A percentile compares a stretch with the other conserved stretches of the same genome.
Evolutionary conservation across 2,113 vertebrate genomes (phyloP).

Genomic region (Parus major): DNA sequence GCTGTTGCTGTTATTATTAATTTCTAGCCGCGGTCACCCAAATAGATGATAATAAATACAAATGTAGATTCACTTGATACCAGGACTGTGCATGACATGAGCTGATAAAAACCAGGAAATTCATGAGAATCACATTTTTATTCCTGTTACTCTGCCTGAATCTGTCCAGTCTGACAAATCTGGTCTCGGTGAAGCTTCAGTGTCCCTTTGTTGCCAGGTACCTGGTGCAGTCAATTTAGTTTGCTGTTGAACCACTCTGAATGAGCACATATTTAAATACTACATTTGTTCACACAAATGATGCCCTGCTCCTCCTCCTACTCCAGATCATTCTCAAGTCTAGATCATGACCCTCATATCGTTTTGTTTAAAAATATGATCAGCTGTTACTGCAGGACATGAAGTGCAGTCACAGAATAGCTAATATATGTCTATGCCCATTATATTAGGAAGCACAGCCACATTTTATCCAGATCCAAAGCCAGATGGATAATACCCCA

Average conservation of each 20-base stretch:
- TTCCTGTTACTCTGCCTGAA: background rate
- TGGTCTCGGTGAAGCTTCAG: background rate
- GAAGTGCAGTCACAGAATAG: background rate
- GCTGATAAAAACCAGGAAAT: constrained; percentile 18
- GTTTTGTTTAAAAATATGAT: background rate
- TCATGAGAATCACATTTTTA: background rate
- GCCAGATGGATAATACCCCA: background rate
- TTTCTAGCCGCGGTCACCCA: background rate
- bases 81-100: background rate
- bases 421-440: background rate
- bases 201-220: background rate
- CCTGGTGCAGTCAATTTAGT: background rate
- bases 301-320: background rate
- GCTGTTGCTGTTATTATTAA: constrained; percentile 54
- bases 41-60: constrained; percentile 35
- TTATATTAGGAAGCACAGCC: background rate
- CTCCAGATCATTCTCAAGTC: background rate
- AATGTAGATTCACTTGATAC: constrained; percentile 25
- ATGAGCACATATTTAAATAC: background rate
- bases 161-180: background rate
- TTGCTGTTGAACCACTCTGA: background rate
- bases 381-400: background rate
- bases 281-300: background rate
- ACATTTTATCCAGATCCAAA: background rate
- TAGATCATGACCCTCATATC: background rate